phyloP scores from a whole-genome alignment of 2,888 invertebrate genomes.

The Tanypteryx hageni region DNA sequence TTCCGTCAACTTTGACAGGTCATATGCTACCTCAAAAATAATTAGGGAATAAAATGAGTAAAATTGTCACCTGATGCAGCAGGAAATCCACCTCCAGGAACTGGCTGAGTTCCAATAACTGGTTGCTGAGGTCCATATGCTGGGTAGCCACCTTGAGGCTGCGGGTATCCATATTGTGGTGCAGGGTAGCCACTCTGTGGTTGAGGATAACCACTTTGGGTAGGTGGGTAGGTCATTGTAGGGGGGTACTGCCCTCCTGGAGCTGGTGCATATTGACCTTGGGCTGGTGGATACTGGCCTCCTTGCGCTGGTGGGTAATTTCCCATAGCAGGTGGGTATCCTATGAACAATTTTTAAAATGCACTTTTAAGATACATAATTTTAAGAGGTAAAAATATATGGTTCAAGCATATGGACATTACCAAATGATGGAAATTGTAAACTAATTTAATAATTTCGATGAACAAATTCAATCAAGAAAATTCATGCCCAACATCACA shows the following conservation, averaged over 20 bases:
- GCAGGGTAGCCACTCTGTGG: not conserved
- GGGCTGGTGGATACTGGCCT: constrained; percentile 66
- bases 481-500: too few relatives aligned
- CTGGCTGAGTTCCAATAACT: constrained; percentile 68
- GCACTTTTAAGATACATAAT: too few relatives aligned
- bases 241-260: constrained; percentile 70
- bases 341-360: too few relatives aligned
- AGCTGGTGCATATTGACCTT: constrained; percentile 69
- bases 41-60: not conserved
- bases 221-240: constrained; percentile 65
- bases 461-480: too few relatives aligned
- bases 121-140: constrained; percentile 69
- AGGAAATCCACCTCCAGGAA: constrained; percentile 55
- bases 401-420: too few relatives aligned
- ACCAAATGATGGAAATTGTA: too few relatives aligned
- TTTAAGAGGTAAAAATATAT: too few relatives aligned
- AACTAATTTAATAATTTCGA: too few relatives aligned
- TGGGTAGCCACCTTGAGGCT: constrained; percentile 66
- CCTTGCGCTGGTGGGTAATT: constrained; percentile 68
- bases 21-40: too few relatives aligned
- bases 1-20: too few relatives aligned
- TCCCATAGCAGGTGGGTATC: constrained; percentile 57
- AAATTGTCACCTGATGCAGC: constrained; percentile 55
- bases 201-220: constrained; percentile 66
- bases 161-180: constrained; percentile 46